Evolutionary conservation across 2,888 invertebrate species (phyloP).

Genomic region (Frankliniella fusca): DNA sequence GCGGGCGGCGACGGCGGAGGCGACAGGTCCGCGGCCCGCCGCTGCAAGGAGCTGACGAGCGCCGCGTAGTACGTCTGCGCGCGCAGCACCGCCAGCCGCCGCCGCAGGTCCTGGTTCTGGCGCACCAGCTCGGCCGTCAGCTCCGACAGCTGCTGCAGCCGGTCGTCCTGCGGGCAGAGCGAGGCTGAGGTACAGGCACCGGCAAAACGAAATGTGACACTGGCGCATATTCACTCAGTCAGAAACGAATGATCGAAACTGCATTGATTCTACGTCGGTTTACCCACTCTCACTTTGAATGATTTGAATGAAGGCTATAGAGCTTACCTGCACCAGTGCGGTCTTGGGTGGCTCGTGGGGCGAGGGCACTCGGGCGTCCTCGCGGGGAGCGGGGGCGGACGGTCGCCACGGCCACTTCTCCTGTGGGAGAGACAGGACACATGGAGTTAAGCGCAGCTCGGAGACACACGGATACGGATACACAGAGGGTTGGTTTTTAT

Average conservation of each 20-base stretch:
- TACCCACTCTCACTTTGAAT: too few species aligned
- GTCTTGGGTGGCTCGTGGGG: not conserved
- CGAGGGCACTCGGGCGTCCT: not conserved
- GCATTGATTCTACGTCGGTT: too few species aligned
- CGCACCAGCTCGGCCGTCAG: slow-evolving; percentile 44
- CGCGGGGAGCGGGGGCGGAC: not conserved
- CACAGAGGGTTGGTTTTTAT: too few species aligned
- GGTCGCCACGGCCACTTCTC: slow-evolving; percentile 1
- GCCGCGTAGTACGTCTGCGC: slow-evolving; percentile 38
- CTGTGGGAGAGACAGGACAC: not conserved
- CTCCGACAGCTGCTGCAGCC: slow-evolving; percentile 39
- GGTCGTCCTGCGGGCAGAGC: not conserved
- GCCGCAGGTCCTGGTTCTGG: slow-evolving; percentile 42
- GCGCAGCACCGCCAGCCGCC: slow-evolving; percentile 42
- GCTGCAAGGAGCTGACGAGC: not conserved
- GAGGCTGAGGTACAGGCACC: not conserved
- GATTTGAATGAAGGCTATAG: too few species aligned
- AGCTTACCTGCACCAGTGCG: not conserved
- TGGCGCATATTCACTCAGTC: too few species aligned
- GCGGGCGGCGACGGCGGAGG: not conserved
- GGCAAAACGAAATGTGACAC: too few species aligned
- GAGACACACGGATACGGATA: too few species aligned
- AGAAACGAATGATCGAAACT: too few species aligned
- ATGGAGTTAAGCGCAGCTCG: not conserved
- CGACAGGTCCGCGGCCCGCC: not conserved